Evolutionary conservation across 2,113 vertebrate genomes (phyloP).

Genomic region (Stercorarius parasiticus): DNA sequence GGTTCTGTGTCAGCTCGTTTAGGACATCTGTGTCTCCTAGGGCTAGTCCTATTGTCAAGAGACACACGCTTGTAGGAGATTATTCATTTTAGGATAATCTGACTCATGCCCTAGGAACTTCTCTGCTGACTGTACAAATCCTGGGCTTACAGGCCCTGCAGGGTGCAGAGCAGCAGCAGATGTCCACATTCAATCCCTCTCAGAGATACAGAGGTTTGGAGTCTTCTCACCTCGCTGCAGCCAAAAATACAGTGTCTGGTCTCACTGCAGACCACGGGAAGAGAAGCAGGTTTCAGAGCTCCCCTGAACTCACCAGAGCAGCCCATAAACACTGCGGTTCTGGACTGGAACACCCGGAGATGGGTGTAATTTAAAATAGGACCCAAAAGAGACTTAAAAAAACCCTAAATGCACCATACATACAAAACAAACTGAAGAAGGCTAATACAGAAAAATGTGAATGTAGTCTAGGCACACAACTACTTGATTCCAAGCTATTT

Average conservation of each 20-base stretch:
- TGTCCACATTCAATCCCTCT: background rate
- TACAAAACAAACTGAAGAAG: background rate
- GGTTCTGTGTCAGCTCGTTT: fast-evolving
- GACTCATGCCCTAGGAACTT: background rate
- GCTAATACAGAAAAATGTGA: background rate
- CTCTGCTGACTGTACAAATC: background rate
- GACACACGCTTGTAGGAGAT: background rate
- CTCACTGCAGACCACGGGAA: background rate
- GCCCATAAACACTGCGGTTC: background rate
- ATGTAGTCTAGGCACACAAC: background rate
- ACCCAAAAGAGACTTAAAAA: background rate
- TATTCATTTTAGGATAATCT: background rate
- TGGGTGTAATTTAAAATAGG: background rate
- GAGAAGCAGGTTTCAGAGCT: background rate
- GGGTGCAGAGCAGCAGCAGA: background rate
- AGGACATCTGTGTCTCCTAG: background rate
- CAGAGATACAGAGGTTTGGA: background rate
- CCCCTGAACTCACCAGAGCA: background rate
- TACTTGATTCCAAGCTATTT: background rate
- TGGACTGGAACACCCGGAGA: background rate
- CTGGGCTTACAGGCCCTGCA: background rate
- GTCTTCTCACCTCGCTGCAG: background rate
- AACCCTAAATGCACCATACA: background rate
- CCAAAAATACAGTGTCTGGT: background rate
- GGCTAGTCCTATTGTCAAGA: background rate